Evolutionary conservation across 2,888 invertebrate genomes (phyloP), one percentile per base, ranked within the genome.

Genomic region (Nemotelus nigrinus): DNA sequence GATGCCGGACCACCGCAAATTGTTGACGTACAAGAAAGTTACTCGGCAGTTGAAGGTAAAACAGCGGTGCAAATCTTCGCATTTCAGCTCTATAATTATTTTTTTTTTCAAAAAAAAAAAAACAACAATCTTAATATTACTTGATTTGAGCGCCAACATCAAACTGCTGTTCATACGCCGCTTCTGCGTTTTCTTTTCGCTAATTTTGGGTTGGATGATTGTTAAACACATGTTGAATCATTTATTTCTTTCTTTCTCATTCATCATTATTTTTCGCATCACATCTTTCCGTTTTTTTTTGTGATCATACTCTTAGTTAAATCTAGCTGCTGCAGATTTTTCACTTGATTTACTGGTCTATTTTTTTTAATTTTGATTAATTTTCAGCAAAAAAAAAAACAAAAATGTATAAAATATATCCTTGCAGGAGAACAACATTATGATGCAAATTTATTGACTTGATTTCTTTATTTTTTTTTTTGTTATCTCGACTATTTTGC

Each of bases 31-130:
- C 95, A 97, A 87, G 96, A 97, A 86, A 98, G 95, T 85, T 97
- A 98, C 88, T 95, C 97, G 65, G 97, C 97, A 78, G 94, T 96
- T 88, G 99, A 99, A 93, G 98, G 98, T 97, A 86, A 82, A 81
- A 72, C 25, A 77, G 7, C 10, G 75, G 63, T 53, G 10, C 25
- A 60, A 57, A 48, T 57, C 44, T 55, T 7, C 41, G 48, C 47
- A 57, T 72, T 43, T 25, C 44, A 43, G 0, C n/a, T 58, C 43
- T 44, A 4, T n/a, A 25, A 5, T 4, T 47, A 47, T 7, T 41
- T 58, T 64, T 44, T 55, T 60, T 39, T 44, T 72, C 43, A 45
- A 44, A 70, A 77, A 77, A 77, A 25, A 2, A 25, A 25, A 7
- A 39, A 25, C 8, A 60, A 64, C 44, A 67, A 67, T 10, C n/a